phyloP scores from a whole-genome alignment of 2,797 vertebrate species.

The Nannoperca obscura region DNA sequence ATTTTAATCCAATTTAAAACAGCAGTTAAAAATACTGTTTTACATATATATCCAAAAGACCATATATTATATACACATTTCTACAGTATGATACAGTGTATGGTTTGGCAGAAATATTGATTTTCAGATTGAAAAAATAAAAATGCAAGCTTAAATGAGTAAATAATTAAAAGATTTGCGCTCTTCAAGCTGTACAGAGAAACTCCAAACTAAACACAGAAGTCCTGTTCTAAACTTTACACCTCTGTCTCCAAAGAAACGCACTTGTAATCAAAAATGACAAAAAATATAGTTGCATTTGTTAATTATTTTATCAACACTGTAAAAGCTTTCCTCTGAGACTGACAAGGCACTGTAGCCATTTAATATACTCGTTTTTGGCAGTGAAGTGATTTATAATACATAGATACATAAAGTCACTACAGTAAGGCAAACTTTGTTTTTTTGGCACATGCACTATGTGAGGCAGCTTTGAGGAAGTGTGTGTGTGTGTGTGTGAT shows the following conservation, averaged over 20 bases:
- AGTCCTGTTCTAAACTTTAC: slow-evolving; percentile 48
- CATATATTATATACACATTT: slow-evolving; percentile 76
- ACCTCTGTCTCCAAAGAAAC: slow-evolving; percentile 49
- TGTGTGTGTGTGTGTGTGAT: slow-evolving; percentile 11
- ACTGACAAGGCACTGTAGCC: slow-evolving; percentile 81
- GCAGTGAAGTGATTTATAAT: slow-evolving; percentile 70
- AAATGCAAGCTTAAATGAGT: slow-evolving; percentile 47
- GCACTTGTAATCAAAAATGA: slow-evolving; percentile 63
- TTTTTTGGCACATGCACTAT: slow-evolving; percentile 67
- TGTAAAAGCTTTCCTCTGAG: slow-evolving; percentile 75
- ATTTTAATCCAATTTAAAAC: slow-evolving; percentile 75
- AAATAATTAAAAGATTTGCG: slow-evolving; percentile 49
- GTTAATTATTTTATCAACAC: slow-evolving; percentile 53
- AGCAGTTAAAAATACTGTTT: slow-evolving; percentile 73
- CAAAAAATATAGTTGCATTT: slow-evolving; percentile 81
- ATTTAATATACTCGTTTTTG: slow-evolving; percentile 66
- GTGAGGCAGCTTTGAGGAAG: slow-evolving; percentile 60
- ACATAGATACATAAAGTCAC: slow-evolving; percentile 53
- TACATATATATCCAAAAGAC: slow-evolving; percentile 62
- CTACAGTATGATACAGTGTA: slow-evolving; percentile 79
- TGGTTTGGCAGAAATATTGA: slow-evolving; percentile 63
- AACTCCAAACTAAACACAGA: slow-evolving; percentile 47
- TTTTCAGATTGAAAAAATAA: slow-evolving; percentile 51
- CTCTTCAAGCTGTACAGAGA: slow-evolving; percentile 37
- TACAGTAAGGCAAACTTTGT: slow-evolving; percentile 74